phyloP scores from a whole-genome alignment of 2,797 vertebrate genomes.

The Acanthornis magna region DNA sequence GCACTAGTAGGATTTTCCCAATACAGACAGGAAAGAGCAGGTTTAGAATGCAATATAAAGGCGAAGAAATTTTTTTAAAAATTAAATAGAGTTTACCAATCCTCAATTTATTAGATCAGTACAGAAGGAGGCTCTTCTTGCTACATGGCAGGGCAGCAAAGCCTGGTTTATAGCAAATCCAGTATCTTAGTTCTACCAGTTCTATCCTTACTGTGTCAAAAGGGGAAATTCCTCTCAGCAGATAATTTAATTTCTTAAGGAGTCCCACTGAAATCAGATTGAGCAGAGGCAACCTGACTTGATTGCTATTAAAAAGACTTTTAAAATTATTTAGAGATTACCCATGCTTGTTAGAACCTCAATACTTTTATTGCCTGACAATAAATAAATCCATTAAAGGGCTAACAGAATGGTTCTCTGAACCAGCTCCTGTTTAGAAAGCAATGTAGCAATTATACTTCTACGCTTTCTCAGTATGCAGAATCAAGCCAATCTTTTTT shows the following conservation, averaged over 20 bases:
- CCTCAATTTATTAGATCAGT: neutral
- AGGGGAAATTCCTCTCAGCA: neutral
- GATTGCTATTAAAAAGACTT: neutral
- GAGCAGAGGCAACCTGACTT: neutral
- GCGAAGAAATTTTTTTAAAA: too few species aligned
- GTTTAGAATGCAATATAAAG: neutral
- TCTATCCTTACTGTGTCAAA: neutral
- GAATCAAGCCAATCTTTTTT: neutral
- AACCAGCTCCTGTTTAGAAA: neutral
- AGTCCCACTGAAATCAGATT: neutral
- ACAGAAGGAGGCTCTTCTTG: neutral
- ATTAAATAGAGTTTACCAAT: neutral
- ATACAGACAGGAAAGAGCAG: constrained; percentile 20
- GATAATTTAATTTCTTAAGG: neutral
- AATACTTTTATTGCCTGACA: neutral
- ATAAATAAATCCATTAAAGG: neutral
- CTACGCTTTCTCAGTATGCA: neutral
- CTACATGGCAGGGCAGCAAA: neutral
- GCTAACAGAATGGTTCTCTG: neutral
- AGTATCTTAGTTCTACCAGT: neutral
- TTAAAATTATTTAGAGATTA: neutral
- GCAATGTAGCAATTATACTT: neutral
- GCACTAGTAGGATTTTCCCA: neutral
- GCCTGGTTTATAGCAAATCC: neutral
- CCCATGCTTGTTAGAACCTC: neutral